Percentiles rank a stretch among this genome's conserved stretches.
Conservation (phyloP, 2,113 vertebrate genomes). For the Sylvilagus bachmani region DNA sequence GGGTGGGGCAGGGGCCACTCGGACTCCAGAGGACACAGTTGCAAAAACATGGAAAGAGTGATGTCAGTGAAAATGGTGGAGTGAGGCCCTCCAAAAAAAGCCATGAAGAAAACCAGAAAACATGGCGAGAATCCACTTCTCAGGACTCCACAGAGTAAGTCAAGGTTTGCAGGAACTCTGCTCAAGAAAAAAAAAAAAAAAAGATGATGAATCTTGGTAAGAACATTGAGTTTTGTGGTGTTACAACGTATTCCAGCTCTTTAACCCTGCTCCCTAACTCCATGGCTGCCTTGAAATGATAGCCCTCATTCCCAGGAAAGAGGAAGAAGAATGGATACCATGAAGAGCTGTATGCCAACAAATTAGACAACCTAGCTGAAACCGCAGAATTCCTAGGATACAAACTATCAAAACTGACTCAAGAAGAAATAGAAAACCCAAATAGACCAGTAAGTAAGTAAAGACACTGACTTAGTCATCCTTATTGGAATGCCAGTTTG, state of each 20-base stretch:
- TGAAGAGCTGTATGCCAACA: background rate
- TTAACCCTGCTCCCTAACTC: background rate
- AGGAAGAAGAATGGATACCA: background rate
- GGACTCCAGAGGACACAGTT: background rate
- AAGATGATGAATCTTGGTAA: background rate
- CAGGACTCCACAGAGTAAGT: background rate
- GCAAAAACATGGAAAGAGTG: background rate
- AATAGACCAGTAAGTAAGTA: background rate
- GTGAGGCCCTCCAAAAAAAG: slow-evolving; percentile 20
- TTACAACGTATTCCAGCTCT: background rate
- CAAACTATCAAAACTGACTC: slow-evolving; percentile 10
- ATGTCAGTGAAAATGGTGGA: background rate
- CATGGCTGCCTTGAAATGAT: background rate
- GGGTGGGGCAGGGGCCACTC: background rate
- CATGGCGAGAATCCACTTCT: background rate
- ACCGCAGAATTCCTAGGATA: background rate
- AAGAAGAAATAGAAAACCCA: slow-evolving; percentile 32
- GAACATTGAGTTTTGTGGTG: background rate
- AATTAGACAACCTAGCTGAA: background rate
- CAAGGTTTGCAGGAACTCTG: background rate
- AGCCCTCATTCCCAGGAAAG: background rate
- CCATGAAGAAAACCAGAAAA: background rate
- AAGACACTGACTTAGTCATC: slow-evolving; percentile 16
- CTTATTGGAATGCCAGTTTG: too few relatives aligned
- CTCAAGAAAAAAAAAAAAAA: background rate